Percentiles rank a stretch among this genome's conserved stretches.
These are phyloP conservation scores for Scotopteryx bipunctaria DNA, from an alignment of 2,888 invertebrate species.

Conservation along the genomic window DNA sequence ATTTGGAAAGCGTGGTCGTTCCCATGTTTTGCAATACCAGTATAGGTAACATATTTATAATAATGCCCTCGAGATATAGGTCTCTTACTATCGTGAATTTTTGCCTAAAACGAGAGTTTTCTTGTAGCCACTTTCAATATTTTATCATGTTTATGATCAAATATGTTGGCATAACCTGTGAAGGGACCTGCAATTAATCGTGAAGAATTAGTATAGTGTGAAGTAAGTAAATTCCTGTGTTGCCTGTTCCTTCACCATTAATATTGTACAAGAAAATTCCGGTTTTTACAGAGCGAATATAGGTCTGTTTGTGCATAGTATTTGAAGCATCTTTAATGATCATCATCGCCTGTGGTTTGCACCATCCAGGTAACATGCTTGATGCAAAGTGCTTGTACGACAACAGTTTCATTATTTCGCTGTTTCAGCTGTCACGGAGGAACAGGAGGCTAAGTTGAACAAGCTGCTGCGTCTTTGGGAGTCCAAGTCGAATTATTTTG, in stretches of 20 bases:
- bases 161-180: not conserved
- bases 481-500: conserved; percentile 95
- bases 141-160: not conserved
- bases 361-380: conserved; percentile 79
- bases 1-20: conserved; percentile 97
- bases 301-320: conserved; percentile 68
- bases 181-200: not conserved
- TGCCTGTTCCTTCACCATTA: not conserved
- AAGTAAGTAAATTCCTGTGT: no score
- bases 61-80: conserved; percentile 81
- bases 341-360: conserved; percentile 72
- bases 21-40: conserved; percentile 99
- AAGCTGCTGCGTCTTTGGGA: conserved; percentile 98
- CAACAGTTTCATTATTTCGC: conserved; percentile 70
- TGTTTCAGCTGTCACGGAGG: conserved; percentile 90
- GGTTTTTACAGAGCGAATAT: conserved; percentile 10
- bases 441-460: conserved; percentile 94
- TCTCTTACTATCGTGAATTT: conserved; percentile 49
- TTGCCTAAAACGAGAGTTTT: conserved; percentile 16
- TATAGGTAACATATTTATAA: conserved; percentile 86
- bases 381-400: conserved; percentile 59
- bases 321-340: conserved; percentile 63
- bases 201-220: not conserved
- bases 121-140: not conserved
- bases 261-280: conserved; percentile 8